Evolutionary conservation across 2,888 invertebrate species (phyloP), one percentile per base, ranked within the genome.

Genomic region (Norana najaformis): DNA sequence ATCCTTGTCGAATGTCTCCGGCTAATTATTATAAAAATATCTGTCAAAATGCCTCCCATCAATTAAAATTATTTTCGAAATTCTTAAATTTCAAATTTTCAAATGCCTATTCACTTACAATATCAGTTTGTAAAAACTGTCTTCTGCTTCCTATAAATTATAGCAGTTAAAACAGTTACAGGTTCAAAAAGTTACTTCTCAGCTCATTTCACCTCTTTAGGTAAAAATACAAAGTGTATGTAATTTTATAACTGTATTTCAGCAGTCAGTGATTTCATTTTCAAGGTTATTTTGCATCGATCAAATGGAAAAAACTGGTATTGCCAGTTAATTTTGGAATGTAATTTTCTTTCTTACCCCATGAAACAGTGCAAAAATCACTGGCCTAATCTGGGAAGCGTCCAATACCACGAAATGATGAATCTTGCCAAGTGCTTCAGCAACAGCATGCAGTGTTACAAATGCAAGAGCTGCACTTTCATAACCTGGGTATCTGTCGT

Each of bases 381-480:
- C 92, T 35, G 92, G 90, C 20, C 89, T 82, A 69, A 89, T 39
- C 30, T 88, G 53, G n/a, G 83, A 38, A 30, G 91, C 88, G 0
- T 90, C 91, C 38, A 69, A 41, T 34, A 95, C 93, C 1, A 94
- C 92, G 30, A 96, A 95, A 91, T 96, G 95, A 69, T 16, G 69
- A 94, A 97, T 95, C 89, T 95, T 94, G 41, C 96, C 96, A 36
- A 98, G 95, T 83, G 97, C 96, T 91, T 96, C 96, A 0, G 97
- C 97, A 0, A 97, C 96, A 14, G 97, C 96, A 82, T 98, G 95
- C 16, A 98, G 94, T 0, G 97, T 96, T 5, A 97, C 97, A 92
- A 98, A 95, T 30, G 97, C 97, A 0, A 97, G 97, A 0, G 97
- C 96, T 0, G 97, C 96, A 92, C 97, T 97, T 39, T 97, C 96